Percentiles rank a stretch among this genome's conserved stretches.
Evolutionary conservation across 2,797 vertebrate genomes (phyloP).

Genomic region (Triplophysa yarkandensis): DNA sequence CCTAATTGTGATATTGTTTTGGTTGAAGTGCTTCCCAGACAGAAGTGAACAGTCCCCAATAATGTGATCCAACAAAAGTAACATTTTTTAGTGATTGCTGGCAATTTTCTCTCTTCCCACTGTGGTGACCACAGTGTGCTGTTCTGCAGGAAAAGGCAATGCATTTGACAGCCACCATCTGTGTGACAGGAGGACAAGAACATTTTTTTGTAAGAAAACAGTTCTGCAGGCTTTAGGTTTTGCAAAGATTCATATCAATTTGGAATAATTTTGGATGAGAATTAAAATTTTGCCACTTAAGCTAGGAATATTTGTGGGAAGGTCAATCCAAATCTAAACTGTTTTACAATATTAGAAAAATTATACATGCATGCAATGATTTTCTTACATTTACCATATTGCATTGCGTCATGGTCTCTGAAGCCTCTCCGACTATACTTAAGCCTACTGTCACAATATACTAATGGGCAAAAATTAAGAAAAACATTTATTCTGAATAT

Average conservation of each 20-base stretch:
- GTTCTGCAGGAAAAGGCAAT: not conserved
- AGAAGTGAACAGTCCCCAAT: not conserved
- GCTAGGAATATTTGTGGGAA: no score
- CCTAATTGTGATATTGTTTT: not conserved
- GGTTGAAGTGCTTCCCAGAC: not conserved
- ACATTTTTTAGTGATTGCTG: not conserved
- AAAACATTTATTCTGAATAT: no score
- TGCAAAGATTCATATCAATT: not conserved
- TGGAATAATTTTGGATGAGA: no score
- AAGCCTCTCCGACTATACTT: no score
- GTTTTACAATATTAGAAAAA: no score
- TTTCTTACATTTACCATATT: no score
- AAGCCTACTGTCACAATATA: no score
- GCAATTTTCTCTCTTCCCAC: constrained; percentile 1
- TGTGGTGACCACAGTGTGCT: not conserved
- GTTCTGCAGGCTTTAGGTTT: not conserved
- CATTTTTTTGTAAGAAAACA: not conserved
- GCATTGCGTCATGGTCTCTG: no score
- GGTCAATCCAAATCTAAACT: no score
- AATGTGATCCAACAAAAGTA: not conserved
- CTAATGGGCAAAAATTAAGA: no score
- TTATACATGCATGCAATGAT: no score
- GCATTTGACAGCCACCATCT: not conserved
- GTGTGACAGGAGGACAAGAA: not conserved
- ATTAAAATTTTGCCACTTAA: no score